Percentiles rank a stretch among this genome's conserved stretches.
phyloP scores from a whole-genome alignment of 2,797 vertebrate genomes.

The Sebastiscus tertius region DNA sequence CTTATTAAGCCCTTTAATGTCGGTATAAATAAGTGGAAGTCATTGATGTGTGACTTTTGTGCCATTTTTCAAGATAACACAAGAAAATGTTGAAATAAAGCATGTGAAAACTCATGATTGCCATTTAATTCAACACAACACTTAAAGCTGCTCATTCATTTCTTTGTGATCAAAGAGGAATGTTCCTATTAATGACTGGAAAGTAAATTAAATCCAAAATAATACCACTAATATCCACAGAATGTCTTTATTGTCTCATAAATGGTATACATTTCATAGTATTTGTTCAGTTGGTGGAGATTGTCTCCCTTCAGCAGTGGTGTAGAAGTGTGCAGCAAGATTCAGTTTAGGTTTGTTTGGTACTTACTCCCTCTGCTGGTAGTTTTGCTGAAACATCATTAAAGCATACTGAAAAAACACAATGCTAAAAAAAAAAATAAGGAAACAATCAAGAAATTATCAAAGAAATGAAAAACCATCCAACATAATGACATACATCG shows the following conservation, averaged over 20 bases:
- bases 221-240: not conserved
- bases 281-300: not conserved
- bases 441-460: not conserved
- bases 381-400: not conserved
- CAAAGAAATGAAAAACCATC: not conserved
- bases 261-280: slow-evolving; percentile 2
- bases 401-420: not conserved
- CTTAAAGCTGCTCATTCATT: not conserved
- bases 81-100: not conserved
- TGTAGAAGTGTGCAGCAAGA: not conserved
- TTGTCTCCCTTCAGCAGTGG: not conserved
- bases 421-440: not conserved
- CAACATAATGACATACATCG: not conserved
- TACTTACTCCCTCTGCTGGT: slow-evolving; percentile 69
- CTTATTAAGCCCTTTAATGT: not conserved
- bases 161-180: not conserved
- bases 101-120: not conserved
- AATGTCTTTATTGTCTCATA: slow-evolving; percentile 24
- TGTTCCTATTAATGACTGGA: not conserved
- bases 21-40: not conserved
- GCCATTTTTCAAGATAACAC: not conserved
- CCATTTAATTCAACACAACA: not conserved
- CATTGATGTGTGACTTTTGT: not conserved
- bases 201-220: not conserved
- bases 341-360: slow-evolving; percentile 25